Evolutionary conservation across 2,888 invertebrate genomes (phyloP), one percentile per base, ranked within the genome.

Genomic region (Drosophila helvetica): DNA sequence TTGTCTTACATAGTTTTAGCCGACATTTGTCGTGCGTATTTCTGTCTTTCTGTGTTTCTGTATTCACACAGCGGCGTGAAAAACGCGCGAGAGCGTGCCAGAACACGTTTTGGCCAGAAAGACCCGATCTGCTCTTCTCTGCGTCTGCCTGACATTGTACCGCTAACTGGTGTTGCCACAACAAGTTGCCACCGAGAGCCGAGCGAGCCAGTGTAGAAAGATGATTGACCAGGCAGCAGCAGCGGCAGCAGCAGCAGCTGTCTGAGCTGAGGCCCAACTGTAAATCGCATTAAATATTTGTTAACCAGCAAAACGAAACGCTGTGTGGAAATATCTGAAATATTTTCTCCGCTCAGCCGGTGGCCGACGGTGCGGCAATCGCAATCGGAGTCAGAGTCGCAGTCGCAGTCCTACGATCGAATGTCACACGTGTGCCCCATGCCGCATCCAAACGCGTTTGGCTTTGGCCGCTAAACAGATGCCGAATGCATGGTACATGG

Each of bases 261-360:
- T 46, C 58, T 47, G 67, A 5, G 22, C 22, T 22, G 22, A 79
- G 67, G 65, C 51, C 59, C 74, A 85, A 66, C 71, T 85, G 74
- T 66, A 76, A 81, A 79, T 69, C 73, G 72, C 78, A 82, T 82
- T 86, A 78, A 77, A 74, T 80, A 75, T 83, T 88, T 86, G 88
- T 77, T 77, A 85, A 87, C 68, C 78, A 78, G 64, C 64, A 62
- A 77, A 62, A 84, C 59, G 63, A 72, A 77, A 74, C 83, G 60
- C 61, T 60, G 66, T 83, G 80, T 62, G 85, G 82, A 84, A 88
- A 84, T 86, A 72, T 72, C 77, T 78, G 63, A 80, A 83, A 77
- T 85, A 60, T 86, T 86, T 77, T 74, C 65, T 53, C 65, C 63
- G 71, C 52, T 56, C 55, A 42, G 46, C 53, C 47, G 48, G n/a